These are phyloP conservation scores for Epizoanthus fatuus DNA, from an alignment of 92 coral and sea anemone genomes.

Conservation along the genomic window DNA sequence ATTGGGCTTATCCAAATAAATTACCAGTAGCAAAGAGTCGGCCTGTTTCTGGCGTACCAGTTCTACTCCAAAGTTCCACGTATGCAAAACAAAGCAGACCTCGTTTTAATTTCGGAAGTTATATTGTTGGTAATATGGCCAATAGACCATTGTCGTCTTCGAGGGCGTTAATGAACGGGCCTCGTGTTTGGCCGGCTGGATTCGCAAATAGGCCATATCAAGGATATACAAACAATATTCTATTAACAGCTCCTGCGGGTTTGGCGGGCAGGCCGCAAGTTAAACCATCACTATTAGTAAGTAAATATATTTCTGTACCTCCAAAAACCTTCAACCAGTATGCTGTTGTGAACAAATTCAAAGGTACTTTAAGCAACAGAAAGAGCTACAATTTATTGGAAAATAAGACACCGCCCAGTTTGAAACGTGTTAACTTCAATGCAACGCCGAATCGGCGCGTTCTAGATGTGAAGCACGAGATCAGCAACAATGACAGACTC, in stretches of 20 bases:
- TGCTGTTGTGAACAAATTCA: neutral
- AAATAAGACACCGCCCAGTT: neutral
- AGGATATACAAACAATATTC: constrained; percentile 1
- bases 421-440: neutral
- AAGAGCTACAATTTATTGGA: neutral
- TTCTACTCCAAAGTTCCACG: neutral
- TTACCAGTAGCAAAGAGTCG: neutral
- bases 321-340: neutral
- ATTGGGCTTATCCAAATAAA: neutral
- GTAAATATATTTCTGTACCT: neutral
- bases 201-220: neutral
- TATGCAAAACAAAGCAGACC: neutral
- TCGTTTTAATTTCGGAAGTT: neutral
- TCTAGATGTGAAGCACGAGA: constrained; percentile 5
- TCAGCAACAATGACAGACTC: constrained; percentile 18
- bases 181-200: neutral
- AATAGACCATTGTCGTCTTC: neutral
- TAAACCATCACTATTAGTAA: neutral
- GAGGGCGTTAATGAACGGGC: neutral
- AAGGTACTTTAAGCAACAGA: neutral
- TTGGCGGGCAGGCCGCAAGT: too few relatives aligned
- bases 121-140: neutral
- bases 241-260: neutral
- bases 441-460: neutral
- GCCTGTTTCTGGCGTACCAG: neutral